Base-by-base conservation (phyloP, 1,140 invertebrate species). In the Drosophila auraria region DNA sequence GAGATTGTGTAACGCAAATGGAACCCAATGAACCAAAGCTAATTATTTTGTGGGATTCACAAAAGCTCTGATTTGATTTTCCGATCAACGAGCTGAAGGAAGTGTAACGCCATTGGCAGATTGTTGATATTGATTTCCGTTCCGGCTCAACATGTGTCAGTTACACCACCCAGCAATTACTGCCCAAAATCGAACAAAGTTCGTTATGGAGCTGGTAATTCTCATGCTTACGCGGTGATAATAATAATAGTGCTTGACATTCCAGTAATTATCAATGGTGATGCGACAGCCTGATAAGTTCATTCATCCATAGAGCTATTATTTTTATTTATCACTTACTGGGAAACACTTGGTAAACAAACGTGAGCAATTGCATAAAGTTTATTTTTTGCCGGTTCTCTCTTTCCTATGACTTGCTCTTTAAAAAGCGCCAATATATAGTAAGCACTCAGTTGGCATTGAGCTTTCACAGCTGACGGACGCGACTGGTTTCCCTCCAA, bases 381-480 rank as follows among this genome's bases (percentile, higher is more conserved):
- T 45, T 51, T 25, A 42, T 30, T 49, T 70, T 8, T 68, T 11
- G 56, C 71, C 71, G 69, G 70, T 25, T 11, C 40, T 45, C 63
- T 42, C 38, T 25, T 17, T 33, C 17, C 15, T 7, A 33, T n/a
- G 25, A 14, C 17, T 50, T 17, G 17, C 60, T 69, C 23, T 36
- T 47, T 5, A 14, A 25, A 17, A 33, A 15, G 2, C 7, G 15
- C 15, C 23, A n/a, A 20, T 51, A 23, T 50, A n/a, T 40, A 59
- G 42, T 78, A 15, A 0, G 14, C 40, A 5, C 76, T 87, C 58
- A 89, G 58, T 89, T 77, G 47, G 66, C 78, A 40, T 17, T 58
- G 57, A 82, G 83, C 80, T 83, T 69, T 81, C 78, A 78, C 69
- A 89, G 83, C 84, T 84, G 81, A 47, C 77, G 63, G 68, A 84